Evolutionary conservation across 2,797 vertebrate genomes (phyloP).

Genomic region (Parotocinclus haroldoi): DNA sequence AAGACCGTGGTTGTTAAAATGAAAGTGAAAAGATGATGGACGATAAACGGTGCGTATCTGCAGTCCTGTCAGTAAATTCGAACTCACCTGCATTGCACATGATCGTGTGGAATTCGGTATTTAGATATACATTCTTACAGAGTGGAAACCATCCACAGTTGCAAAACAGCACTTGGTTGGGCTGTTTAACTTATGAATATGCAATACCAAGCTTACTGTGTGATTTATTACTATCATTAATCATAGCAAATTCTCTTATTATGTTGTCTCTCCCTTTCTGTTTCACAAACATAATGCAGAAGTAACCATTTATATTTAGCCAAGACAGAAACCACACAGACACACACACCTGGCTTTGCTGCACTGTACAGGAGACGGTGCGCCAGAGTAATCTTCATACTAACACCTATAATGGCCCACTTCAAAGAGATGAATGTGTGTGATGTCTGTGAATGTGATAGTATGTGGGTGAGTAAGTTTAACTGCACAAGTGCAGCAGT

Average conservation of each 20-base stretch:
- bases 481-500: too few species aligned
- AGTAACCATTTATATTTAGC: too few species aligned
- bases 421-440: slow-evolving; percentile 10
- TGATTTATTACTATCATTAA: slow-evolving; percentile 3
- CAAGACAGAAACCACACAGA: slow-evolving; percentile 6
- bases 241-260: too few species aligned
- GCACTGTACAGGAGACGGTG: slow-evolving; percentile 1
- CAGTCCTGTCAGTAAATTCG: neutral
- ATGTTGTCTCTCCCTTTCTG: neutral
- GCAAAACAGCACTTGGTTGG: neutral
- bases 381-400: slow-evolving; percentile 9
- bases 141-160: neutral
- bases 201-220: neutral
- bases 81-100: slow-evolving; percentile 7
- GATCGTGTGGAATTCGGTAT: neutral
- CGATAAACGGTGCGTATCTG: too few species aligned
- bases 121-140: neutral
- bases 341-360: slow-evolving; percentile 11
- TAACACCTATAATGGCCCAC: slow-evolving; percentile 10
- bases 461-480: too few species aligned
- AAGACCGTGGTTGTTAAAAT: too few species aligned
- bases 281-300: slow-evolving; percentile 1
- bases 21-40: too few species aligned
- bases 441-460: too few species aligned
- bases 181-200: neutral